Conservation (phyloP, 2,797 vertebrate species). For the Acanthiza pusilla region DNA sequence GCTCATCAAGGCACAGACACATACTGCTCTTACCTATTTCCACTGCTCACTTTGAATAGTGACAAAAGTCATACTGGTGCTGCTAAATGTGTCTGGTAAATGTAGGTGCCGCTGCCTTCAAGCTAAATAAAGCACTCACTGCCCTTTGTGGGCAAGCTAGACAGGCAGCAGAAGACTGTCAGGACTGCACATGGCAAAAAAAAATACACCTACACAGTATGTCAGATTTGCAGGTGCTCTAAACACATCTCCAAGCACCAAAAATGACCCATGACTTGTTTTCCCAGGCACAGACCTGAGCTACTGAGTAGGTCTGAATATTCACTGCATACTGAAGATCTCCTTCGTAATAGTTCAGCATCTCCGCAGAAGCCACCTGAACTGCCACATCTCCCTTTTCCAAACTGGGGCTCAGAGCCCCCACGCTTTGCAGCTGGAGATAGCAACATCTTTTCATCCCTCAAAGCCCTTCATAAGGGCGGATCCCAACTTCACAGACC, state of each 20-base stretch:
- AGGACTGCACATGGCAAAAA: not conserved
- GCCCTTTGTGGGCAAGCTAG: not conserved
- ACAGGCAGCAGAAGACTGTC: not conserved
- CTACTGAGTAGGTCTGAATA: not conserved
- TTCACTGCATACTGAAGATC: fast-evolving
- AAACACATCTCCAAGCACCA: not conserved
- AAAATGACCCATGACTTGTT: not conserved
- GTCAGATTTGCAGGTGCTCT: not conserved
- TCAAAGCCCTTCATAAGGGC: not conserved
- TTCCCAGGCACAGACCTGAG: not conserved
- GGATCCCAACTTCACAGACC: not conserved
- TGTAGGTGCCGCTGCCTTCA: fast-evolving
- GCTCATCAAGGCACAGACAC: not conserved
- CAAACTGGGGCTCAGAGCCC: not conserved
- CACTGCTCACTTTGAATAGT: not conserved
- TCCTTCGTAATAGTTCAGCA: not conserved
- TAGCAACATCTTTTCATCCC: not conserved
- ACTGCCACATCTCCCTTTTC: not conserved
- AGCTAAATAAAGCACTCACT: not conserved
- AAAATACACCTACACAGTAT: not conserved
- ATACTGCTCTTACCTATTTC: not conserved
- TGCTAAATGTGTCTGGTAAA: fast-evolving
- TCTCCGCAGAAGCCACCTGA: not conserved
- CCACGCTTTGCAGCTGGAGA: not conserved
- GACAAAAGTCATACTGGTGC: not conserved